Evolutionary conservation across 2,888 invertebrate genomes (phyloP).

Genomic region (Harmothoe impar): DNA sequence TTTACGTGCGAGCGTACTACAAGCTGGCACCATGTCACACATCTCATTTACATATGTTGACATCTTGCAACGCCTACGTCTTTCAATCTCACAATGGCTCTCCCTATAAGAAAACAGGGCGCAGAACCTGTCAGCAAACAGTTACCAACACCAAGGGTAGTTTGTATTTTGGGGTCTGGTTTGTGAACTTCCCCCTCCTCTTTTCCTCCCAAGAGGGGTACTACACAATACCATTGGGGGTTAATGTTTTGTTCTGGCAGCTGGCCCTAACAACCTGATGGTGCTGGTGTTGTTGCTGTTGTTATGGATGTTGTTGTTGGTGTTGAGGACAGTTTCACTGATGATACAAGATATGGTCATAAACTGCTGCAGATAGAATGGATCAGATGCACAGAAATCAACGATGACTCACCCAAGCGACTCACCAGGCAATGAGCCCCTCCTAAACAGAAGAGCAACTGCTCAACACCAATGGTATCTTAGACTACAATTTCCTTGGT

Average conservation of each 20-base stretch:
- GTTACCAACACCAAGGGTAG: conserved; percentile 26
- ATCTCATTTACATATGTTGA: conserved; percentile 99
- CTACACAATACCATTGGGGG: not conserved
- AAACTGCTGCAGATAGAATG: conserved; percentile 56
- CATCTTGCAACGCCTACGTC: conserved; percentile 99
- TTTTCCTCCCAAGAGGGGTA: conserved; percentile 1
- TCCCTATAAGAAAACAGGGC: conserved; percentile 87
- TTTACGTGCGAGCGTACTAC: conserved; percentile 97
- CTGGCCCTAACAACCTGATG: not conserved
- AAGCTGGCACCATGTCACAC: conserved; percentile 99
- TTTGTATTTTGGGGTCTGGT: not conserved
- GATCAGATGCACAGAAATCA: conserved; percentile 58
- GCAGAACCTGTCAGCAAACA: conserved; percentile 43
- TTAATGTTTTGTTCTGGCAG: too few species aligned
- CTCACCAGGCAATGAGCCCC: conserved; percentile 8
- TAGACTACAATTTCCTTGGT: not conserved
- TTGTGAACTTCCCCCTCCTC: not conserved
- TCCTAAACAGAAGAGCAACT: not conserved
- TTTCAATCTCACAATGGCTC: conserved; percentile 99
- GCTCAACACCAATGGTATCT: not conserved
- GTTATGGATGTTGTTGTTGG: not conserved
- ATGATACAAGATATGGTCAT: conserved; percentile 58
- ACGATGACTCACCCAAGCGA: conserved; percentile 25
- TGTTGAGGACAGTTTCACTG: conserved; percentile 55
- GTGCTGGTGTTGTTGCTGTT: not conserved